Percentiles rank a stretch among this genome's conserved stretches.
These are phyloP conservation scores for Frankliniella intonsa DNA, from an alignment of 2,888 invertebrate genomes.

Conservation along the genomic window DNA sequence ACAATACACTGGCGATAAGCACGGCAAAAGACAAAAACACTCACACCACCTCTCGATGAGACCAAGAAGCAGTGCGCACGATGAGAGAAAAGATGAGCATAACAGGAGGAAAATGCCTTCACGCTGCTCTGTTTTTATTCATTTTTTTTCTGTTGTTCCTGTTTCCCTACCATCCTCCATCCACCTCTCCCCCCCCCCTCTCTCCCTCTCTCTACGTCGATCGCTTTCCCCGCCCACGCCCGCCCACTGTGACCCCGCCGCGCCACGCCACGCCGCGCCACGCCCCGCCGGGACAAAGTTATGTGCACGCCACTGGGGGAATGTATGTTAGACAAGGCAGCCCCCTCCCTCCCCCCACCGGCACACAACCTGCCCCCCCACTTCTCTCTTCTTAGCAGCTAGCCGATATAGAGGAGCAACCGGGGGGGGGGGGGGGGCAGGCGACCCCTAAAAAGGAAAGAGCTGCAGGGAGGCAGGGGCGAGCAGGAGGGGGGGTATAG, in stretches of 20 bases:
- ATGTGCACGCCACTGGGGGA: conserved; percentile 22
- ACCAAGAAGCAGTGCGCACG: too few species aligned
- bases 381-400: not conserved
- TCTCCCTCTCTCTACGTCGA: not conserved
- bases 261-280: not conserved
- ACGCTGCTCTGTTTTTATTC: not conserved
- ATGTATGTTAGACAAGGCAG: conserved; percentile 18
- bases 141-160: not conserved
- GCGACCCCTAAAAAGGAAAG: not conserved
- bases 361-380: not conserved
- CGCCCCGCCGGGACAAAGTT: conserved; percentile 15
- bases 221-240: not conserved
- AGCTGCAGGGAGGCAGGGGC: not conserved
- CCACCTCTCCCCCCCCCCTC: not conserved
- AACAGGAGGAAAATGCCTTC: not conserved
- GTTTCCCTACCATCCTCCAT: not conserved
- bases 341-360: not conserved
- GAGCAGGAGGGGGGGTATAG: not conserved
- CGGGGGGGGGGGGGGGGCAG: not conserved
- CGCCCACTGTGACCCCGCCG: not conserved
- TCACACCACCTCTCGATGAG: too few species aligned
- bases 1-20: not conserved
- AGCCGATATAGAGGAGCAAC: not conserved
- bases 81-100: too few species aligned
- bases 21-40: not conserved